Percentiles rank a stretch among this genome's conserved stretches.
These are phyloP conservation scores for Serinus canaria DNA, from an alignment of 2,113 vertebrate species.

Conservation along the genomic window DNA sequence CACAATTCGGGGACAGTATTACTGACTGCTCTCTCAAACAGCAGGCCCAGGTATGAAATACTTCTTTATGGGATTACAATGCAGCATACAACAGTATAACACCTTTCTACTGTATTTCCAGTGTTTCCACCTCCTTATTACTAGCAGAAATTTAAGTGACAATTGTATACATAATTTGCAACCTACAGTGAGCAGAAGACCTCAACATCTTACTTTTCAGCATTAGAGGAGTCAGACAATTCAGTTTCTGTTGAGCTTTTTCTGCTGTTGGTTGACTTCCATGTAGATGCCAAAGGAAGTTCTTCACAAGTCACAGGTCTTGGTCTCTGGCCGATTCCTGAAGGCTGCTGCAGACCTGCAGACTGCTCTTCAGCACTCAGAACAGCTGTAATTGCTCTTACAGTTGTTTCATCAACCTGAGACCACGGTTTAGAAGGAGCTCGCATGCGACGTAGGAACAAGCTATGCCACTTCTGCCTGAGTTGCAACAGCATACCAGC, in stretches of 20 bases:
- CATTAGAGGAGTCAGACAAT: conserved; percentile 50
- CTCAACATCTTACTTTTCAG: conserved; percentile 74
- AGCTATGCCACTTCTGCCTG: conserved; percentile 90
- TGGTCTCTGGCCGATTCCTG: conserved; percentile 92
- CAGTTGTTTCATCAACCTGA: conserved; percentile 84
- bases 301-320: conserved; percentile 84
- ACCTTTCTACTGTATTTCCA: not conserved
- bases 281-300: conserved; percentile 63
- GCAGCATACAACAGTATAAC: not conserved
- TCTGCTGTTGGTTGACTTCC: conserved; percentile 70
- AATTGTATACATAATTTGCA: not conserved
- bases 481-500: conserved; percentile 84
- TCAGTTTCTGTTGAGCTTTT: conserved; percentile 71
- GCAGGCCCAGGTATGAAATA: not conserved
- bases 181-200: not conserved
- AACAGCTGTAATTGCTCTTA: conserved; percentile 83
- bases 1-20: not conserved
- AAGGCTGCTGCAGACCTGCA: conserved; percentile 87
- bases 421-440: conserved; percentile 88
- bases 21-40: not conserved
- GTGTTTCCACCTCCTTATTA: not conserved
- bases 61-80: not conserved
- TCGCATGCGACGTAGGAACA: conserved; percentile 86
- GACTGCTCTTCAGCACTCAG: conserved; percentile 85
- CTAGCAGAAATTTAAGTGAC: not conserved